Conservation (phyloP, 2,888 invertebrate species). For the Yponomeuta sedellus region DNA sequence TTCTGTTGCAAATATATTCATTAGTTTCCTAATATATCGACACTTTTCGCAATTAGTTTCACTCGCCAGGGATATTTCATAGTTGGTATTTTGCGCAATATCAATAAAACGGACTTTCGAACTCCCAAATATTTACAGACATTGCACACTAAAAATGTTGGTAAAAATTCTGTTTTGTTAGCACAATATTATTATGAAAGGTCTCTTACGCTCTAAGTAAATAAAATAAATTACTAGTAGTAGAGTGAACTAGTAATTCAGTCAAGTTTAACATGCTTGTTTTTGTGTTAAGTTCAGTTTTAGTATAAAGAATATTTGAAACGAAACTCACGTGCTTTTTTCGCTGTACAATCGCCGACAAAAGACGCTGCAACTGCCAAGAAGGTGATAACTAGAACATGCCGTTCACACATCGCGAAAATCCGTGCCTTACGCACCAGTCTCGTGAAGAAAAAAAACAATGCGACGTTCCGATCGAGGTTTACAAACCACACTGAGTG, state of each 20-base stretch:
- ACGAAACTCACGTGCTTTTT: slow-evolving; percentile 59
- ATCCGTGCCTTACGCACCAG: slow-evolving; percentile 10
- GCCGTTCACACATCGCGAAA: slow-evolving; percentile 53
- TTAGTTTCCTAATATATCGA: slow-evolving; percentile 12
- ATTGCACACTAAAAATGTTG: not conserved
- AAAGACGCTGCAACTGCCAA: slow-evolving; percentile 41
- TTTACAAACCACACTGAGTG: slow-evolving; percentile 42
- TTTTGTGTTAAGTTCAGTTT: no score
- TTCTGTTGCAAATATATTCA: slow-evolving; percentile 11
- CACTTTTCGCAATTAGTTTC: slow-evolving; percentile 13
- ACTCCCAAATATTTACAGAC: not conserved
- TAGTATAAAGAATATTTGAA: slow-evolving; percentile 8
- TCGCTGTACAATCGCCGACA: slow-evolving; percentile 43
- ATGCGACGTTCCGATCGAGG: slow-evolving; percentile 34
- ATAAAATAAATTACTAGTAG: no score
- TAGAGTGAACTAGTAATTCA: no score
- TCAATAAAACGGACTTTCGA: not conserved
- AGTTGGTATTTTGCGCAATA: slow-evolving; percentile 14
- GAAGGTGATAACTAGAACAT: slow-evolving; percentile 45
- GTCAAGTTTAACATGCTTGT: no score
- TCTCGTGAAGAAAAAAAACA: slow-evolving; percentile 24
- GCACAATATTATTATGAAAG: no score
- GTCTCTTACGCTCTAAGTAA: no score
- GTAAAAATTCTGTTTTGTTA: not conserved
- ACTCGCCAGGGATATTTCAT: slow-evolving; percentile 7